Evolutionary conservation across 2,113 vertebrate species (phyloP).

Genomic region (Lutjanus erythropterus): DNA sequence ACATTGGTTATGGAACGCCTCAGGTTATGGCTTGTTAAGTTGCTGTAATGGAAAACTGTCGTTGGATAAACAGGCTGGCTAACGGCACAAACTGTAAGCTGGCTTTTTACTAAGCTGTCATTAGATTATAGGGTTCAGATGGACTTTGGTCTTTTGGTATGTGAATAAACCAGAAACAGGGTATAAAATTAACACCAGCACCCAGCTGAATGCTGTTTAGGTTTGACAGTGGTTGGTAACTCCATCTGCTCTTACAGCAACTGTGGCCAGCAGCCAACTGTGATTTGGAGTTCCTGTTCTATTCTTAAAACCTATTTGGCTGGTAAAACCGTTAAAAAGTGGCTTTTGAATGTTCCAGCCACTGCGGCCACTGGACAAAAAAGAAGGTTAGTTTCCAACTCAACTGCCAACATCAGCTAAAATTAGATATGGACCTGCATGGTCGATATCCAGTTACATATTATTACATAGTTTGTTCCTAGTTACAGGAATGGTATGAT

Average conservation of each 20-base stretch:
- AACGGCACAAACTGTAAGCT: neutral
- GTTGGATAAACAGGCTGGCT: neutral
- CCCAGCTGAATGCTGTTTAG: constrained; percentile 10
- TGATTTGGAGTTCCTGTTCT: constrained; percentile 22
- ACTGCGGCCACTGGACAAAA: constrained; percentile 14
- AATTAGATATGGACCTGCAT: constrained; percentile 15
- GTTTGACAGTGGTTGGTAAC: constrained; percentile 13
- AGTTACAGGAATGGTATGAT: constrained; percentile 1
- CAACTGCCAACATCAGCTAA: constrained; percentile 32
- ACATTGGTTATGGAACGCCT: neutral
- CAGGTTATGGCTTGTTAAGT: neutral
- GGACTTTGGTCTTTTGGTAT: constrained; percentile 6
- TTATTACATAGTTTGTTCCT: neutral
- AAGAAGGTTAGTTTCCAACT: neutral
- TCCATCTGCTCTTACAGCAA: constrained; percentile 25
- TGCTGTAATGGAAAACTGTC: neutral
- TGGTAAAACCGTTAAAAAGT: constrained; percentile 24
- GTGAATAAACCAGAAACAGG: neutral
- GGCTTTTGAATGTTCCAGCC: constrained; percentile 29
- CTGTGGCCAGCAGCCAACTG: constrained; percentile 19
- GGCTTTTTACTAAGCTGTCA: neutral
- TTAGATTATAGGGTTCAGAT: neutral
- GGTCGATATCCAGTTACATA: neutral
- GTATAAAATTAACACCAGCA: constrained; percentile 13
- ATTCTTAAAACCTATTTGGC: constrained; percentile 26